Evolutionary conservation across 2,797 vertebrate species (phyloP).

Genomic region (Trachurus trachurus): DNA sequence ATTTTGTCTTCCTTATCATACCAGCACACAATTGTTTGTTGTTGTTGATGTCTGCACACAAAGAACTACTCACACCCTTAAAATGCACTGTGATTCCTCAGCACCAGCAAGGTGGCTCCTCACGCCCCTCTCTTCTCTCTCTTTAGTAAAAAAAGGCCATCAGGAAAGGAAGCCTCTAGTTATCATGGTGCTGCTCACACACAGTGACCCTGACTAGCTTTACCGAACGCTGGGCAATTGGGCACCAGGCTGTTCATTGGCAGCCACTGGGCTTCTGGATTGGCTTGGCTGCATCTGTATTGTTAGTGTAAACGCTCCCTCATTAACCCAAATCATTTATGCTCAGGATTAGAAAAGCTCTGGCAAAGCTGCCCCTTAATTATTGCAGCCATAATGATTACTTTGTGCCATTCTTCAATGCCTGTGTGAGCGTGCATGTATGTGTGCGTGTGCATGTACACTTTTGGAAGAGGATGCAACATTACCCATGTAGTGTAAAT

Average conservation of each 20-base stretch:
- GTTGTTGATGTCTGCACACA: background rate
- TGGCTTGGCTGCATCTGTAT: conserved; percentile 41
- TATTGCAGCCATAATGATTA: conserved; percentile 54
- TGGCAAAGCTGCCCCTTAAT: conserved; percentile 52
- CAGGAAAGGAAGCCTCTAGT: conserved; percentile 13
- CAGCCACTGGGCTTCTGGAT: conserved; percentile 28
- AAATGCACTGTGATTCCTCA: conserved; percentile 3
- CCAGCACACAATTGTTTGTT: background rate
- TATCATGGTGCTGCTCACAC: conserved; percentile 15
- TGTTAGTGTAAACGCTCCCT: conserved; percentile 43
- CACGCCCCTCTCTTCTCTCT: conserved; percentile 7
- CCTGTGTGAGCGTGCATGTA: conserved; percentile 7
- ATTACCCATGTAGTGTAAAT: background rate
- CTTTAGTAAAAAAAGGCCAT: conserved; percentile 14
- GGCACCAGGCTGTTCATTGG: conserved; percentile 49
- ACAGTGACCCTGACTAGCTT: conserved; percentile 28
- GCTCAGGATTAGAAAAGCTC: conserved; percentile 44
- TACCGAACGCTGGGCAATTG: conserved; percentile 45
- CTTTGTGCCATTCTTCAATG: conserved; percentile 35
- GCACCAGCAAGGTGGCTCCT: background rate
- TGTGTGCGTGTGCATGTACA: background rate
- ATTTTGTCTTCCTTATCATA: background rate
- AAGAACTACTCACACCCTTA: background rate
- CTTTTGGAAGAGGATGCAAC: background rate
- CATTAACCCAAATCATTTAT: conserved; percentile 57